These are phyloP conservation scores for Acromyrmex heyeri DNA, from an alignment of 1,140 invertebrate genomes.

Conservation along the genomic window DNA sequence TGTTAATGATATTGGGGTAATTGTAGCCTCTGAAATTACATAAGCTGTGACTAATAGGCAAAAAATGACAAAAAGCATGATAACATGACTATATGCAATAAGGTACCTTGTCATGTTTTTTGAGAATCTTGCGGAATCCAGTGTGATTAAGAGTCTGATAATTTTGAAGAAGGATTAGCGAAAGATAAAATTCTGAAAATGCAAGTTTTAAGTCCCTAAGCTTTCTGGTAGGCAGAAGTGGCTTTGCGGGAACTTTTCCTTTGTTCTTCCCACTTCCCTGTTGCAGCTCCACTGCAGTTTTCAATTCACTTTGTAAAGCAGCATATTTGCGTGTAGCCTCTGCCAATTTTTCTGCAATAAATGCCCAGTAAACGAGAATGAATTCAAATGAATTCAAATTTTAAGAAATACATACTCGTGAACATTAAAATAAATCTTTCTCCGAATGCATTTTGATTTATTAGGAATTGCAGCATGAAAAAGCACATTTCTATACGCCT, in stretches of 20 bases:
- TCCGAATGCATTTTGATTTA: too few relatives aligned
- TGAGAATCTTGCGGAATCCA: constrained; percentile 99
- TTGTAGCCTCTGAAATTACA: constrained; percentile 24
- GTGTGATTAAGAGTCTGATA: constrained; percentile 99
- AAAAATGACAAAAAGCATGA: neutral
- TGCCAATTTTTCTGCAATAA: constrained; percentile 96
- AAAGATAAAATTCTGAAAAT: constrained; percentile 99
- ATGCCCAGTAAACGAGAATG: neutral
- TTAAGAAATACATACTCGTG: too few relatives aligned
- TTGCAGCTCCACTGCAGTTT: constrained; percentile 90
- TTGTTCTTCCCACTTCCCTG: constrained; percentile 86
- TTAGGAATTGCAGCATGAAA: too few relatives aligned
- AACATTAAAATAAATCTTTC: too few relatives aligned
- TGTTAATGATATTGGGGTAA: constrained; percentile 30
- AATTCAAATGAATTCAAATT: too few relatives aligned
- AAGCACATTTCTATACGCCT: too few relatives aligned
- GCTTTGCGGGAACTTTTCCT: constrained; percentile 87
- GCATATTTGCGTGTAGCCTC: constrained; percentile 98
- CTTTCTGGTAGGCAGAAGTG: constrained; percentile 91
- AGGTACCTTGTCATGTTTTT: constrained; percentile 99
- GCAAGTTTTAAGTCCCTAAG: constrained; percentile 98
- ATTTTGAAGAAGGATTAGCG: constrained; percentile 96
- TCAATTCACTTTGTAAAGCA: constrained; percentile 95
- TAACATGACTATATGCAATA: neutral
- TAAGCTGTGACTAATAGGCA: neutral